Percentiles rank a stretch among this genome's conserved stretches.
Evolutionary conservation across 2,888 invertebrate genomes (phyloP).

Genomic region (Apotomis betuletana): DNA sequence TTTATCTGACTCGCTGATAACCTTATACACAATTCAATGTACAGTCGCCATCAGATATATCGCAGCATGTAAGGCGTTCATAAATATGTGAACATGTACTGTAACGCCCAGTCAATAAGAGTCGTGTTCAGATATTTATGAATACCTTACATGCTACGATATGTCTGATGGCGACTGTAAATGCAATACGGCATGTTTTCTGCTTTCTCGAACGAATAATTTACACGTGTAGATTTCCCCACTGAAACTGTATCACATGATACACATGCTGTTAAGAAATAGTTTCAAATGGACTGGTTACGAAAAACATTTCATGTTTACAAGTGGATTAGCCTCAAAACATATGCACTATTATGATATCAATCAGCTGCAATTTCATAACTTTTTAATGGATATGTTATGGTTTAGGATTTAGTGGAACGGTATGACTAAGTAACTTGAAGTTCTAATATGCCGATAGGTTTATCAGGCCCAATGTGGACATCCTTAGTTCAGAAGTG

Average conservation of each 20-base stretch:
- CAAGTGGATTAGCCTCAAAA: conserved; percentile 2
- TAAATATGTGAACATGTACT: too few relatives aligned
- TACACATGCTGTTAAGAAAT: conserved; percentile 14
- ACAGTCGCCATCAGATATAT: too few relatives aligned
- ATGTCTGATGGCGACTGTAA: too few relatives aligned
- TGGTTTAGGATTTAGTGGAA: background rate
- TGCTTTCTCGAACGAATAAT: conserved; percentile 7
- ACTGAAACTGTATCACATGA: background rate
- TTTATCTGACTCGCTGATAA: conserved; percentile 14
- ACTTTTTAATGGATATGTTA: background rate
- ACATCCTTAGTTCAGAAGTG: too few relatives aligned
- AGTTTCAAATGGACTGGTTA: conserved; percentile 5
- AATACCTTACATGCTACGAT: too few relatives aligned
- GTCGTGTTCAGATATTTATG: too few relatives aligned
- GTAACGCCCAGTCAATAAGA: too few relatives aligned
- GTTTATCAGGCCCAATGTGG: too few relatives aligned
- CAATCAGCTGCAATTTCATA: background rate
- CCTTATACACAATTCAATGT: conserved; percentile 21
- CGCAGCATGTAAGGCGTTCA: too few relatives aligned
- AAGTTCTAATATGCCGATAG: too few relatives aligned
- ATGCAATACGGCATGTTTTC: background rate
- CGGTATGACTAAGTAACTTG: background rate
- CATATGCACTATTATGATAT: background rate
- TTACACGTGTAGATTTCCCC: background rate
- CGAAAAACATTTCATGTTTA: conserved; percentile 1